A percentile compares a stretch with the other conserved stretches of the same genome.
These are phyloP conservation scores for Eupsilia transversa DNA, from an alignment of 2,888 invertebrate species.

Conservation along the genomic window DNA sequence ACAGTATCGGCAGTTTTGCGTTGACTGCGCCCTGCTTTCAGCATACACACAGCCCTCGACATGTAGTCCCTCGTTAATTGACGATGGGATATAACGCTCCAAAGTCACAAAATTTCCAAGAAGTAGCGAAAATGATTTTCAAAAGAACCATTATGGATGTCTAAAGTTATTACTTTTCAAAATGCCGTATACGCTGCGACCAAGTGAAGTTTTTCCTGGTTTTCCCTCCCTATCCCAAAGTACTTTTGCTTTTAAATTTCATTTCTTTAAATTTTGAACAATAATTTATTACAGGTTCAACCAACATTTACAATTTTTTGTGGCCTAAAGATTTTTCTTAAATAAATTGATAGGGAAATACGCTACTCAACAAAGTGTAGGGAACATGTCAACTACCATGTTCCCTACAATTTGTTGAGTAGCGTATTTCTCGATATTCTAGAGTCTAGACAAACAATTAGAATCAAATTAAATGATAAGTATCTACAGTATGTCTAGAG, in stretches of 20 bases:
- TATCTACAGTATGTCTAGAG: background rate
- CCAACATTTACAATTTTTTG: too few relatives aligned
- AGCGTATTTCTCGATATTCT: background rate
- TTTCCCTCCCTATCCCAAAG: too few relatives aligned
- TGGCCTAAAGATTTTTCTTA: background rate
- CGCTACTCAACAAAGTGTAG: too few relatives aligned
- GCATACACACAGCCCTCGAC: background rate
- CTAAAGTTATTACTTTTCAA: background rate
- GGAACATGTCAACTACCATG: too few relatives aligned
- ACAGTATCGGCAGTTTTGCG: background rate
- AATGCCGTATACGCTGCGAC: too few relatives aligned
- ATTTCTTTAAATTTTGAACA: too few relatives aligned
- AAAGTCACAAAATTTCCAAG: too few relatives aligned
- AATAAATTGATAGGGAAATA: background rate
- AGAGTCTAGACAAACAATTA: background rate
- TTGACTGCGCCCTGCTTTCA: background rate
- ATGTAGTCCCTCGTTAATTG: background rate
- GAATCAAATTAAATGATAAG: background rate
- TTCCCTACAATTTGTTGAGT: background rate
- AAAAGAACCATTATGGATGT: background rate
- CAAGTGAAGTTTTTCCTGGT: too few relatives aligned
- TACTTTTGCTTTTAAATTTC: too few relatives aligned
- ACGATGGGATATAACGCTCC: background rate
- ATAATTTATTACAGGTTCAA: too few relatives aligned
- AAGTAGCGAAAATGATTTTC: background rate